Conservation (phyloP, 2,888 invertebrate species). For the Hirtodrosophila confusa region DNA sequence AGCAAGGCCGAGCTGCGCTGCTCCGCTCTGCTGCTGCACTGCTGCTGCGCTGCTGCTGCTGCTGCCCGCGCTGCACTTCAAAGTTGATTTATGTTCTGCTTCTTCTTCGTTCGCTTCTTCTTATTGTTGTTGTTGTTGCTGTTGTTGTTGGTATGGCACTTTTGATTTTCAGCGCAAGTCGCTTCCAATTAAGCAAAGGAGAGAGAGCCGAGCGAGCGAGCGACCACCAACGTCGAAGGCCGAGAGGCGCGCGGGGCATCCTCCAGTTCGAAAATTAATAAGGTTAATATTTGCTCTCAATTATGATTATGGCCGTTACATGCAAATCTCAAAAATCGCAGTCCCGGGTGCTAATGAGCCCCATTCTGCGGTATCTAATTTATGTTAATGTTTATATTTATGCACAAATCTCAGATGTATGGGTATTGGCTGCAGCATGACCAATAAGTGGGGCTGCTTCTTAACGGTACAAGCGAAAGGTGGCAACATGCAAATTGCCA, state of each 20-base stretch:
- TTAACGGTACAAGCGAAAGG: constrained; percentile 76
- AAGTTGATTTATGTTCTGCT: constrained; percentile 74
- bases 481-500: constrained; percentile 72
- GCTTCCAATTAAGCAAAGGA: constrained; percentile 65
- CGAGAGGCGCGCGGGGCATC: neutral
- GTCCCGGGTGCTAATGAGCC: constrained; percentile 66
- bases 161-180: constrained; percentile 74
- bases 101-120: constrained; percentile 6
- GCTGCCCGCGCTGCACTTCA: constrained; percentile 70
- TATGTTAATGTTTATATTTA: constrained; percentile 39
- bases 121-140: constrained; percentile 31
- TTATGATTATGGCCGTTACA: constrained; percentile 63
- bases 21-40: constrained; percentile 4
- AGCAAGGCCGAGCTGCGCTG: constrained; percentile 64
- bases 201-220: constrained; percentile 1
- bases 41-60: constrained; percentile 8
- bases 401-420: neutral
- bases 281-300: constrained; percentile 49
- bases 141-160: constrained; percentile 59
- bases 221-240: constrained; percentile 51
- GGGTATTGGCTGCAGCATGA: constrained; percentile 27
- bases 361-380: constrained; percentile 53
- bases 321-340: constrained; percentile 61
- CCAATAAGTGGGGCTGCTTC: constrained; percentile 24
- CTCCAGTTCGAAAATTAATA: constrained; percentile 14